Evolutionary conservation across 2,113 vertebrate species (phyloP), one percentile per base, ranked within the genome.

Genomic region (Chaetops frenatus): DNA sequence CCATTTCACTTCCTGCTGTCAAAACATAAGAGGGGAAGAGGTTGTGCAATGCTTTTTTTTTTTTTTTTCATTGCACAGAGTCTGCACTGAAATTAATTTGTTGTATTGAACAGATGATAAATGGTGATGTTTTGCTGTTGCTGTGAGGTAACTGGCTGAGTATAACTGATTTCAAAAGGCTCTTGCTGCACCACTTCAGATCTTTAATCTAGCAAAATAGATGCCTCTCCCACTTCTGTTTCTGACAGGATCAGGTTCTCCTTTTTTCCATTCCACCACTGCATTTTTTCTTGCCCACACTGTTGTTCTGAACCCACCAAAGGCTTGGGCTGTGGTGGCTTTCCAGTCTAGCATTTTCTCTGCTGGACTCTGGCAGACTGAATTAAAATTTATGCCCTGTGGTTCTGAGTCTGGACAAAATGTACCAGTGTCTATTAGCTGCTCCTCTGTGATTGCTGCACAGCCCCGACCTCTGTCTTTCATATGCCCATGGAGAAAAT

Each of bases 1-100:
- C 97, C 47, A 58, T 81, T 96, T 98, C 97, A 12, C 82, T 95
- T 85, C 86, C 96, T 84, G 91, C 71, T 69, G 94, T 61, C 58
- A 86, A 86, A 83, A 57, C 50, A 94, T 14, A 73, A 88, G 54
- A 74, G 40, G 21, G 15, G 50, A 74, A 81, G 44, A 84, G 22
- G 50, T n/a, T 48, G 72, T 69, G n/a, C 36, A 71, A 28, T 12
- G 53, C 20, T 29, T 5, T 38, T 27, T 2, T 16, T 23, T 50
- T n/a, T 65, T 22, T 35, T 48, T n/a, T 19, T 15, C 29, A 25
- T 36, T 35, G 3, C 22, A 10, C 15, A 56, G 12, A 51, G 8
- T 77, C 33, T 65, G 44, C 47, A 40, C 22, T 86, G 57, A 72
- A 58, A 21, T 40, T 13, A 18, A 78, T 81, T 62, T 72, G 10